Conservation (phyloP, 2,888 invertebrate species). For the Conistra vaccinii region DNA sequence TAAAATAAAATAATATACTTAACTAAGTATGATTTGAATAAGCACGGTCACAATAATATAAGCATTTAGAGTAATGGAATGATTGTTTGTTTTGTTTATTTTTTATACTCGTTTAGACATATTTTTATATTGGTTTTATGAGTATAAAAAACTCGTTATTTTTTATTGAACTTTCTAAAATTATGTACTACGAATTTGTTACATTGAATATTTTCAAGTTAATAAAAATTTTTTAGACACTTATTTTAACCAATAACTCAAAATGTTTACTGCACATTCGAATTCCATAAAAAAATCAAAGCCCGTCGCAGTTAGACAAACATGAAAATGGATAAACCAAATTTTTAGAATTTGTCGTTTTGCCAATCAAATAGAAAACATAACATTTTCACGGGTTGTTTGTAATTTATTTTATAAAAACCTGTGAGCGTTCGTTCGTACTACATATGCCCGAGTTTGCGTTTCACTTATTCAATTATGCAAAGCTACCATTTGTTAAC, state of each 20-base stretch:
- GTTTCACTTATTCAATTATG: constrained; percentile 87
- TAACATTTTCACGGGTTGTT: constrained; percentile 53
- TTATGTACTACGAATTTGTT: not conserved
- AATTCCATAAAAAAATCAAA: constrained; percentile 34
- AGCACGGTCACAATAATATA: not conserved
- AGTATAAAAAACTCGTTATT: too few relatives aligned
- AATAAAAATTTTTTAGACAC: not conserved
- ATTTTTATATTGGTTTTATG: not conserved
- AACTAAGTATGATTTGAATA: not conserved
- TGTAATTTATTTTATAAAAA: constrained; percentile 70
- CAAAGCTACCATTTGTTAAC: constrained; percentile 90
- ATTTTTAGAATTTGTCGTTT: constrained; percentile 58
- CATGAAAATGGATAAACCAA: constrained; percentile 55
- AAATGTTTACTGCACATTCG: constrained; percentile 29
- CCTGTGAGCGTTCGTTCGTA: constrained; percentile 66
- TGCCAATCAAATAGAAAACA: constrained; percentile 57
- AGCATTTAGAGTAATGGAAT: not conserved
- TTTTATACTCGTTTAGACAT: not conserved
- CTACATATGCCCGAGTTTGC: constrained; percentile 83
- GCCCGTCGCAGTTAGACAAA: constrained; percentile 57
- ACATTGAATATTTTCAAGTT: not conserved
- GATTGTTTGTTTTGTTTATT: not conserved
- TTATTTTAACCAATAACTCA: constrained; percentile 14
- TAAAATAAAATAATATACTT: not conserved
- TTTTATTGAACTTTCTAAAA: not conserved